Evolutionary conservation across 2,797 vertebrate species (phyloP), one percentile per base, ranked within the genome.

Genomic region (Sciaenops ocellatus): DNA sequence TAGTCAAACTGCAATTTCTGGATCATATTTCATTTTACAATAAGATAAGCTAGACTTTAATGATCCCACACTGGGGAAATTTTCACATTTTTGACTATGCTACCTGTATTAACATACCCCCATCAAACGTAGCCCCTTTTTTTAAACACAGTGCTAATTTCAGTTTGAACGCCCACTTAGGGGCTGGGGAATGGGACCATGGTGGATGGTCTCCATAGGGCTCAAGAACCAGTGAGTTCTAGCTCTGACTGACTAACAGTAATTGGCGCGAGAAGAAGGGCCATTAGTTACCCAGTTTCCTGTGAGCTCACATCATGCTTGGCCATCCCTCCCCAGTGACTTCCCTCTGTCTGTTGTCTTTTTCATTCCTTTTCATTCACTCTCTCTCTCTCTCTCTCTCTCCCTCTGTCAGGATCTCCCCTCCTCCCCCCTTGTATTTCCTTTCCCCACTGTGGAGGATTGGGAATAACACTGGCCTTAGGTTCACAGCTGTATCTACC

Each of bases 211-310:
- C 59, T 87, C 87, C 76, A 61, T 75, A 70, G 70, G 71, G 76
- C 80, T 82, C 16, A 69, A 57, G 62, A 85, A 63, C 75, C 74
- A 55, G 70, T 68, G 75, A 88, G 73, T 24, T 84, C 84, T 83
- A 82, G 80, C 52, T 65, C 69, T 87, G 90, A 89, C 86, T 89
- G 87, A 95, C 48, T 55, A 69, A 72, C 67, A 59, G 61, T 85
- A 90, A 92, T 90, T 88, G 78, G 70, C 1, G 0, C 48, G 76
- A 85, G 61, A 76, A 83, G 51, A 78, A 85, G 80, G 84, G 67
- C 82, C 85, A 89, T 92, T 93, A 91, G 87, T 74, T 90, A 73
- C 28, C 57, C 55, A 66, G 84, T 78, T 86, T 83, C 64, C 79
- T 92, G 70, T 77, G 67, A 86, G 71, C 50, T 76, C 50, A 17